phyloP scores from a whole-genome alignment of 2,888 invertebrate genomes.

The Crossocerus cetratus region DNA sequence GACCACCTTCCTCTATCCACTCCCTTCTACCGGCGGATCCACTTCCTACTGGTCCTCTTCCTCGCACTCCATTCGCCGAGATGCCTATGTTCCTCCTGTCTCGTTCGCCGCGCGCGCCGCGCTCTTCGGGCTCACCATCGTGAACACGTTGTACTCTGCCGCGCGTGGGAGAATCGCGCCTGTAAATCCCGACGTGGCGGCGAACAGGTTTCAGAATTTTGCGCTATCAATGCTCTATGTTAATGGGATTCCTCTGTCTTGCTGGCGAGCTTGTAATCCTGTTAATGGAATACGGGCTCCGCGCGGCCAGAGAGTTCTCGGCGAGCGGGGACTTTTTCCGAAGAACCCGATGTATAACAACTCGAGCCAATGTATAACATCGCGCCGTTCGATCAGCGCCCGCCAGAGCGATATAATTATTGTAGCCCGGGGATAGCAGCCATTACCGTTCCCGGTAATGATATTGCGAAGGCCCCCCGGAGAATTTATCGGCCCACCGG shows the following conservation, averaged over 20 bases:
- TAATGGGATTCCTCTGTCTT: slow-evolving; percentile 32
- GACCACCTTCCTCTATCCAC: background rate
- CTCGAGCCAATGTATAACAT: slow-evolving; percentile 21
- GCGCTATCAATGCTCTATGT: slow-evolving; percentile 23
- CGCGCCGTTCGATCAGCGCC: slow-evolving; percentile 25
- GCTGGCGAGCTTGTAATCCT: slow-evolving; percentile 10
- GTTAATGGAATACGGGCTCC: slow-evolving; percentile 23
- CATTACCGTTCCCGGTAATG: slow-evolving; percentile 27
- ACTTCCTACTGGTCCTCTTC: slow-evolving; percentile 5
- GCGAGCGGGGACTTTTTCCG: background rate
- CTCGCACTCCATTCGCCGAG: slow-evolving; percentile 15
- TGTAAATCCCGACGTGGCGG: slow-evolving; percentile 32
- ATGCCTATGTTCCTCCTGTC: background rate
- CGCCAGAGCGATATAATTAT: slow-evolving; percentile 16
- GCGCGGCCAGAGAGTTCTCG: slow-evolving; percentile 1
- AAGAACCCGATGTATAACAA: no score
- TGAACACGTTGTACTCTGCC: background rate
- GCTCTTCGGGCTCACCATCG: background rate
- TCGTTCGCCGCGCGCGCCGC: background rate
- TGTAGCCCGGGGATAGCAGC: slow-evolving; percentile 16
- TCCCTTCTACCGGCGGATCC: background rate
- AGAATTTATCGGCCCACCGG: slow-evolving; percentile 23
- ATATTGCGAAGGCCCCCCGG: slow-evolving; percentile 23
- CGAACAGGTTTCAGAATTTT: slow-evolving; percentile 41
- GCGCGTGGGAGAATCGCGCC: slow-evolving; percentile 38